Base-by-base conservation (phyloP, 2,888 invertebrate genomes). In the Ectemnius continuus region DNA sequence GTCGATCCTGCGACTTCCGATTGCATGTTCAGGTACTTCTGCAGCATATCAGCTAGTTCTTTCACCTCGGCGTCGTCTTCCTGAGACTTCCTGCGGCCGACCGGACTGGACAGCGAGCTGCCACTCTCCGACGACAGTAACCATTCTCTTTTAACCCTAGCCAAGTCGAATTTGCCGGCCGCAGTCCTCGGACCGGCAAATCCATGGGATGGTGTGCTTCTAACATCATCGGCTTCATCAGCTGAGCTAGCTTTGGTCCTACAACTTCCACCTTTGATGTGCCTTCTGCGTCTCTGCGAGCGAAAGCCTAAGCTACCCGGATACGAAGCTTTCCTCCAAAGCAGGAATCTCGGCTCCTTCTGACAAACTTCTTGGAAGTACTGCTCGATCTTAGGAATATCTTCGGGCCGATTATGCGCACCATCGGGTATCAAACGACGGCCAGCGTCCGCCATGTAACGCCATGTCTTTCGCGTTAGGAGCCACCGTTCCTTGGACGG, bases 361-460 rank as follows among this genome's bases (percentile, higher is more conserved):
- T 94, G 93, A 89, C 97, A 97, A 5, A 96, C 94, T 70, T 96
- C 94, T 87, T 97, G 96, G 89, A 97, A 97, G 89, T 96, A 95
- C 26, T 95, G 95, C 88, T 97, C 97, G 82, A 97, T 94, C 81
- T 95, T 94, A 2, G 96, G 95, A 73, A 97, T 92, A 86, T 96
- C 96, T 87, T 97, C 96, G 0, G 93, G 91, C 4, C 94, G 93
- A 89, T 95, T 95, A 86, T 94, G 93, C 3, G 93, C 93, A 20
- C 95, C 95, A 64, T 97, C 97, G n/a, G 97, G 97, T 70, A 97
- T 94, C 64, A 97, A 92, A 87, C 95, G 95, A 73, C 96, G 94
- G 59, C 97, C 97, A 45, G 97, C 96, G 85, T 97, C 97, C n/a
- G 96, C 94, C 97, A 97, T 97, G 91, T 97, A 97, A 85, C 96